Conservation (phyloP, 2,113 vertebrate species). For the Phaethornis superciliosus region DNA sequence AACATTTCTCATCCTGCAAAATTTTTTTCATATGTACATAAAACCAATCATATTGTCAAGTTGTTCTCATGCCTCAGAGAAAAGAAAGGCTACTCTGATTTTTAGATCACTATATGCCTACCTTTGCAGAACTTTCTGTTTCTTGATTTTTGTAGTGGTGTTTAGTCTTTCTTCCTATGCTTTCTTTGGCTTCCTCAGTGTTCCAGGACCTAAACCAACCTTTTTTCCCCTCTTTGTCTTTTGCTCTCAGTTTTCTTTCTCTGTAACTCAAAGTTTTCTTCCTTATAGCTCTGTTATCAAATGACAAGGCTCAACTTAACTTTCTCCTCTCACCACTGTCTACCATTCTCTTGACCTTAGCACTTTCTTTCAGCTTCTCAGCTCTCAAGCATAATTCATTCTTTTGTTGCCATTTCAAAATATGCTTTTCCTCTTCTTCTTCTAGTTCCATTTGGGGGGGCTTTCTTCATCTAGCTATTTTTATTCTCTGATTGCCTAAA, state of each 20-base stretch:
- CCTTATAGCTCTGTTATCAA: background rate
- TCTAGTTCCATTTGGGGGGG: background rate
- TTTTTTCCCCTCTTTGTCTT: background rate
- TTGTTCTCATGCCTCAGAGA: background rate
- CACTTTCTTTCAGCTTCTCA: conserved; percentile 17
- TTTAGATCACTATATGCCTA: background rate
- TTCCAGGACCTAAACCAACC: background rate
- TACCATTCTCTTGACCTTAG: background rate
- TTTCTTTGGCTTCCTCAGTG: background rate
- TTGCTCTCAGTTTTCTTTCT: background rate
- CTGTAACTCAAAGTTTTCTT: background rate
- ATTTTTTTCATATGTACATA: background rate
- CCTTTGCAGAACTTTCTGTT: background rate
- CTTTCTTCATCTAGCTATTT: conserved; percentile 1
- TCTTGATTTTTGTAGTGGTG: background rate
- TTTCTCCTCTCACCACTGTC: background rate
- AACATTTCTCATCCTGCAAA: background rate
- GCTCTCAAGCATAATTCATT: background rate
- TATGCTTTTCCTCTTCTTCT: background rate
- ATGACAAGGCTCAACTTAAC: background rate
- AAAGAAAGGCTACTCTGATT: background rate
- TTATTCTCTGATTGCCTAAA: background rate
- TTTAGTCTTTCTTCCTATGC: background rate
- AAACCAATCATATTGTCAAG: background rate
- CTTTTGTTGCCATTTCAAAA: conserved; percentile 19